These are phyloP conservation scores for Drosophila recens DNA, from an alignment of 2,888 invertebrate species.

Conservation along the genomic window DNA sequence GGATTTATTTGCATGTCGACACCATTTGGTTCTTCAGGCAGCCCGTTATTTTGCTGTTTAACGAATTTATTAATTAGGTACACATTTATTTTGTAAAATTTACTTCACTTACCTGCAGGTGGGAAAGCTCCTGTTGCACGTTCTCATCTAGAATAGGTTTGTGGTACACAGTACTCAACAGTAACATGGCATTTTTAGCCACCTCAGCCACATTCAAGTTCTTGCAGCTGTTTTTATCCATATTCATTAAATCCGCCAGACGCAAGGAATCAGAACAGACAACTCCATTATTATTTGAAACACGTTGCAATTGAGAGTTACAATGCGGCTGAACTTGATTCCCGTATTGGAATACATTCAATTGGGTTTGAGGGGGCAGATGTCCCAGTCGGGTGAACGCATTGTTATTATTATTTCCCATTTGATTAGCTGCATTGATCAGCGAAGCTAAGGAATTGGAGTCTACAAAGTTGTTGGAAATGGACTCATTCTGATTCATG, in stretches of 20 bases:
- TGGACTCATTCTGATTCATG: background rate
- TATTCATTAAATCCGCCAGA: constrained; percentile 37
- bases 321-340: background rate
- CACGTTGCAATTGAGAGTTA: background rate
- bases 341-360: too few relatives aligned
- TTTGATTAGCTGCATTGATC: constrained; percentile 23
- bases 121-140: constrained; percentile 75
- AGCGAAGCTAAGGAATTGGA: constrained; percentile 15
- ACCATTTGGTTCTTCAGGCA: constrained; percentile 12
- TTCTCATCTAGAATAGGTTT: constrained; percentile 72
- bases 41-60: constrained; percentile 18
- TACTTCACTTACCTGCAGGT: constrained; percentile 68
- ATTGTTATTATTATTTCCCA: background rate
- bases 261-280: constrained; percentile 7
- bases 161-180: constrained; percentile 64
- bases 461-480: background rate
- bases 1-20: constrained; percentile 25
- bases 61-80: background rate
- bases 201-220: constrained; percentile 28
- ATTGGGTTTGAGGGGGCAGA: background rate
- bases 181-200: constrained; percentile 50
- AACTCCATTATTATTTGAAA: background rate
- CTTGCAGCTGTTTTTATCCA: background rate
- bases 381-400: background rate
- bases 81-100: too few relatives aligned